Conservation (phyloP, 2,797 vertebrate species). For the Brachyalestes nurse region DNA sequence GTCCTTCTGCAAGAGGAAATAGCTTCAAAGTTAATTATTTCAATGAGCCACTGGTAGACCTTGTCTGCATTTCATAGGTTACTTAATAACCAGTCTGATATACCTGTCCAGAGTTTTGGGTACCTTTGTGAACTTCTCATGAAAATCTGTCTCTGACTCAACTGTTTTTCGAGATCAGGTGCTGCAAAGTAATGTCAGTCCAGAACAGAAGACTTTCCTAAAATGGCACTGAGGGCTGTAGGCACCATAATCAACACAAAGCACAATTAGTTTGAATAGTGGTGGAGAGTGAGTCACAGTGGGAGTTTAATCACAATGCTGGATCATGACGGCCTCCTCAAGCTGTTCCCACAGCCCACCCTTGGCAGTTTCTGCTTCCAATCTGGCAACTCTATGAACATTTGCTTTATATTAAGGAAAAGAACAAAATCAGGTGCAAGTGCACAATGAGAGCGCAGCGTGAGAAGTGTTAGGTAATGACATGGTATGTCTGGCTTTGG, state of each 20-base stretch:
- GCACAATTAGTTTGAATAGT: constrained; percentile 72
- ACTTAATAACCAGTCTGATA: too few species aligned
- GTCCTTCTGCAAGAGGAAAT: too few species aligned
- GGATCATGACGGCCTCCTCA: constrained; percentile 73
- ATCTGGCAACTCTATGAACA: constrained; percentile 52
- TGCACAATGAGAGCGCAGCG: background rate
- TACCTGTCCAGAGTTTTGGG: background rate
- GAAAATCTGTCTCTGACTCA: background rate
- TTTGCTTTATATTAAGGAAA: constrained; percentile 22
- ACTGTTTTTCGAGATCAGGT: constrained; percentile 5
- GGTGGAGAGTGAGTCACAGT: constrained; percentile 70
- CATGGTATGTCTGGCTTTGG: background rate
- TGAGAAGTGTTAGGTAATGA: background rate
- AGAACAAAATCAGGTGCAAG: background rate
- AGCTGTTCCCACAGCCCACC: constrained; percentile 69
- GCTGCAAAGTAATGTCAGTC: constrained; percentile 55
- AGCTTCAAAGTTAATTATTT: too few species aligned
- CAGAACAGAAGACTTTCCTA: constrained; percentile 62
- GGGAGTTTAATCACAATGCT: constrained; percentile 77
- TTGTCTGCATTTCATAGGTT: too few species aligned
- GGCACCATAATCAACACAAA: constrained; percentile 72
- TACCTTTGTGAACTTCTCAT: background rate
- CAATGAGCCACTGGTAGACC: too few species aligned
- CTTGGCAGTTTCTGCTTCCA: constrained; percentile 43
- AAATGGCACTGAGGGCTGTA: constrained; percentile 65